Evolutionary conservation across 2,113 vertebrate species (phyloP), one percentile per base, ranked within the genome.

Genomic region (Galeopterus variegatus): DNA sequence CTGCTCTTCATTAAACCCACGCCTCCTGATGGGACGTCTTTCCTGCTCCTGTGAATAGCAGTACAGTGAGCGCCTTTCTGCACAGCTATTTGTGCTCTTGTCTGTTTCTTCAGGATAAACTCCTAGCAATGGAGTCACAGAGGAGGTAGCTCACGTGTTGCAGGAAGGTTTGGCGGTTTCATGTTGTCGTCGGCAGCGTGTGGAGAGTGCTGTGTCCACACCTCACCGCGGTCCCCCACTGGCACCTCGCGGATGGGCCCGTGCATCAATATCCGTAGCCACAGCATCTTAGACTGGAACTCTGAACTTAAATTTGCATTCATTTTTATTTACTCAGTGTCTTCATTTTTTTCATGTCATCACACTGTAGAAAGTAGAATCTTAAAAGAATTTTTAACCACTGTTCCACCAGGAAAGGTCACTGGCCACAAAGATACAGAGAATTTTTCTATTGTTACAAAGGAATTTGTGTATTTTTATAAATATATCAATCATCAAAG

Each of bases 251-350:
- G 6, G 41, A 4, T 6, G 45, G 21, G 26, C 15, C 88, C 1
- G 1, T 23, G 1, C 23, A 0, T 23, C 48, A 1, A 6, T 5
- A 2, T 26, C 0, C 1, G 1, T 0, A 33, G 75, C 81, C 41
- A 7, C 56, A 26, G 70, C 4, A 0, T 12, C 84, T 50, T 3
- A 28, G 81, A 31, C 2, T 0, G 52, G 31, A 64, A 7, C n/a
- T 13, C n/a, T 8, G 5, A 41, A 31, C 45, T 54, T 41, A 9
- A 7, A 5, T 56, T 11, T 54, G 41, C 67, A 0, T 9, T 4
- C 1, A 52, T 69, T 8, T 28, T 23, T 33, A 1, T n/a, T 41
- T 33, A 2, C 48, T 36, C 69, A 7, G 0, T 4, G 4, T 19
- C 31, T 11, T 50, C 60, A 0, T 19, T 36, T 36, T 14, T 28